Base-by-base conservation (phyloP, 2,797 vertebrate species). In the Apogon talboti region DNA sequence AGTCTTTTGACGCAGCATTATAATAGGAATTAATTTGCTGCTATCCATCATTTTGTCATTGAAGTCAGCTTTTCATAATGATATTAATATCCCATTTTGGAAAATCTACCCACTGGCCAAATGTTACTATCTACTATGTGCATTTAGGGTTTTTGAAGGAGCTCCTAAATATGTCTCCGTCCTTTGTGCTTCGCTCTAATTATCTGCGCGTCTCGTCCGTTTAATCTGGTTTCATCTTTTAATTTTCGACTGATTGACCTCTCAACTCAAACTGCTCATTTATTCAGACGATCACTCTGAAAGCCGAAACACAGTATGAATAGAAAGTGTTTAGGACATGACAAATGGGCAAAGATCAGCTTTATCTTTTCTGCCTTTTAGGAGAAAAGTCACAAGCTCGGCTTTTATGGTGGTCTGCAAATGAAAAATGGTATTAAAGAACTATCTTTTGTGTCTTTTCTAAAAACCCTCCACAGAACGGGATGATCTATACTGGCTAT, bases 401-500 rank as follows among this genome's bases (percentile, higher is more conserved):
- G 19, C 41, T 66, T 71, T 66, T 42, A 73, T 52, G 71, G 21
- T 52, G 47, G 2, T 41, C 42, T 49, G 13, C 13, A 47, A 55
- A 40, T 44, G 28, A 28, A 21, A 37, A 59, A 21, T 11, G 49
- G 19, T 30, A 33, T 64, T 73, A 42, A 66, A 37, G 9, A 35
- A 35, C 63, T 35, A 48, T 78, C 8, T 57, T 54, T 75, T 21
- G 75, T 76, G 35, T 63, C 43, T 71, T 53, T 84, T 57, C 67
- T 33, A 78, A 19, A 53, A 59, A 69, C 78, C 56, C 62, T 69
- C 66, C 47, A 62, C 91, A 96, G 94, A 95, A 94, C 89, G 95
- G 95, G 93, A 93, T 95, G 88, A 93, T 94, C 91, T 96, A 95
- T 92, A 94, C 94, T 91, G 95, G 92, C 93, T 96, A 95, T 90